Evolutionary conservation across 1,140 invertebrate species (phyloP), one percentile per base, ranked within the genome.

Genomic region (Achroia grisella): DNA sequence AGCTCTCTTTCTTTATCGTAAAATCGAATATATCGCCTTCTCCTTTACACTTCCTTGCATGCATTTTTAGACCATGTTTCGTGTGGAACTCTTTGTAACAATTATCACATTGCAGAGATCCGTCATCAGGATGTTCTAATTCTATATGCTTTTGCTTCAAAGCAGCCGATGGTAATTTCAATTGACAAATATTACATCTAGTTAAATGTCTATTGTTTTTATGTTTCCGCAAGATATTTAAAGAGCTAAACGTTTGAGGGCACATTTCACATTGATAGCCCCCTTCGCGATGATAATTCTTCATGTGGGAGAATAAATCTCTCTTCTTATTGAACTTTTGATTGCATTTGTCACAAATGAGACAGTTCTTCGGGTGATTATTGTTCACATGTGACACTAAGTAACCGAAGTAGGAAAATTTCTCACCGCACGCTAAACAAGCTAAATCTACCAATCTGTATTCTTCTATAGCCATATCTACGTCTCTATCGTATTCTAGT

Each of bases 281-380:
- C 0, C 77, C 80, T 47, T 76, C 80, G 9, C 76, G 56, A 8
- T 84, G 80, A 52, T 81, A 80, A 40, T 84, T 84, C 33, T 84
- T 84, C 10, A 78, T 73, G 15, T 84, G 80, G 6, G 77, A 81
- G 30, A 81, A 81, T 4, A 84, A 52, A 47, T 84, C 80, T 1
- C 80, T 44, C 17, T 72, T 74, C 23, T 84, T 84, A 33, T 84
- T 84, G 33, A 84, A 84, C 23, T 78, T 84, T 31, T 84, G 80
- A 13, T 73, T 48, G 39, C 80, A 84, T 34, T 73, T 80, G 15
- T 84, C 80, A 42, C 80, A 84, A 8, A 73, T 48, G 0, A 77
- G 49, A 47, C 71, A 80, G 30, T 80, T 80, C 42, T 84, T 84
- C 0, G 80, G 80, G 39, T 81, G 80, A 11, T 50, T 66, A 39